Base-by-base conservation (phyloP, 64 coral and sea anemone genomes). In the Montipora efflorescens region DNA sequence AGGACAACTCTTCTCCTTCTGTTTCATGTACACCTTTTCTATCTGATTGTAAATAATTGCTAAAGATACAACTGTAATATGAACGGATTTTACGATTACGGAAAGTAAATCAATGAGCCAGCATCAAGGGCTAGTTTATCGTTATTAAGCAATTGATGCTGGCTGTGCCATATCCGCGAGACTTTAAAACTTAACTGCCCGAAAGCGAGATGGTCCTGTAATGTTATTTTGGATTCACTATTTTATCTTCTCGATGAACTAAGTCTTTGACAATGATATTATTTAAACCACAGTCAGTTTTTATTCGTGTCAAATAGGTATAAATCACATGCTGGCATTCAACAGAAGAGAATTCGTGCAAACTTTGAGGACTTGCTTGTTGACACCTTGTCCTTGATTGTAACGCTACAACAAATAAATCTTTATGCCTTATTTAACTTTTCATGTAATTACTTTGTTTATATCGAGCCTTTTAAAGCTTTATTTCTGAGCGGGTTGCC, bases 361-460 rank as follows among this genome's bases (percentile, higher is more conserved):
- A 72, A 86, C 8, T 50, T 72, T 55, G 16, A 5, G 19, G 23
- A 13, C 23, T 86, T 71, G 6, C 13, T 8, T 69, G 9, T 72
- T 72, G 82, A 71, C 66, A 86, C 82, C 66, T 86, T 68, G 8
- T 6, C 67, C 66, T 23, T 86, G 45, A 72, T 22, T 86, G 44
- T 22, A 71, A 86, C 15, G 46, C 70, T 50, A 86, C 71, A 86
- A 69, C 47, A 71, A 71, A 86, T 86, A 86, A 49, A 72, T 86
- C 70, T 70, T 71, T 86, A 86, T 86, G 82, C 8, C 19, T 49
- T 67, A 70, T 71, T 51, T 86, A 16, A 21, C 10, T 7, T 64
- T 16, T 64, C 13, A 64, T 64, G 61, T 15, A 68, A 84, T 68
- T 48, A 84, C 59, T 2, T 7, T 43, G 45, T 69, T 18, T 47